Conservation (phyloP, 2,797 vertebrate genomes). For the Poeciliopsis paucimaculata region DNA sequence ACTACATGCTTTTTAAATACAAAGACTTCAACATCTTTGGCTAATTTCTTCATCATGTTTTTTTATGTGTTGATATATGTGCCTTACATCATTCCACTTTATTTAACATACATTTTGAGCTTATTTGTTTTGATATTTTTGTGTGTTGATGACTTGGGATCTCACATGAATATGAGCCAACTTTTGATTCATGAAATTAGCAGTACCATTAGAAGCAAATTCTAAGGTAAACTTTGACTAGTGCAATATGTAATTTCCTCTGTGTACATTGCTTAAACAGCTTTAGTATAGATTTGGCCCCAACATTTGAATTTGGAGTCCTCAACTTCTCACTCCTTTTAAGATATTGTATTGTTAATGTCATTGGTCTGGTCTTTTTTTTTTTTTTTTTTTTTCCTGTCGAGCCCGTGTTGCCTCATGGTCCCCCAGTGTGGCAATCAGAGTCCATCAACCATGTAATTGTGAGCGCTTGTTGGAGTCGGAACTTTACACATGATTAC, state of each 20-base stretch:
- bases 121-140: neutral
- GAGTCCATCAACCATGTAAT: conserved; percentile 61
- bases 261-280: neutral
- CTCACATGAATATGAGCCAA: neutral
- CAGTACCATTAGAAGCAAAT: neutral
- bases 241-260: neutral
- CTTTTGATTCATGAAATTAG: neutral
- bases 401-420: conserved; percentile 40
- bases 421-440: conserved; percentile 53
- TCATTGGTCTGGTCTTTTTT: conserved; percentile 42
- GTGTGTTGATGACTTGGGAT: neutral
- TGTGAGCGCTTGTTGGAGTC: conserved; percentile 64
- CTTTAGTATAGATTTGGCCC: conserved; percentile 62
- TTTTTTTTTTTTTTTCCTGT: conserved; percentile 7
- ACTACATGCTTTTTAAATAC: neutral
- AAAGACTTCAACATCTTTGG: neutral
- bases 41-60: neutral
- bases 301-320: conserved; percentile 73
- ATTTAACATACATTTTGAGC: neutral
- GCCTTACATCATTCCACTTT: neutral
- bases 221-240: neutral
- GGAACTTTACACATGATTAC: conserved; percentile 65
- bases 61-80: neutral
- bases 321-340: conserved; percentile 35
- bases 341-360: conserved; percentile 36